Evolutionary conservation across 2,113 vertebrate species (phyloP).

Genomic region (Saccopteryx leptura): DNA sequence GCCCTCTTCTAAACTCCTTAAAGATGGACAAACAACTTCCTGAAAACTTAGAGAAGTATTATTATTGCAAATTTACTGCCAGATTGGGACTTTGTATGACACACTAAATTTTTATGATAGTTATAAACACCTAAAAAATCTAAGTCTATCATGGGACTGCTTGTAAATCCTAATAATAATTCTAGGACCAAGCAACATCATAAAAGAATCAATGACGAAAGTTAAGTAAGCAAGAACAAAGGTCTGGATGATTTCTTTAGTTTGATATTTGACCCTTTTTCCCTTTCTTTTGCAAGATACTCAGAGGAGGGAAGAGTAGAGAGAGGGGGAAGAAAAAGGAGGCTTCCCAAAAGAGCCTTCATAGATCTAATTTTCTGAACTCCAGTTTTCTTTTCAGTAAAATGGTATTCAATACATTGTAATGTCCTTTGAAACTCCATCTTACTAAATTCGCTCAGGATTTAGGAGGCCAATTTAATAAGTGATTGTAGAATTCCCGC

Average conservation of each 20-base stretch:
- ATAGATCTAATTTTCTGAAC: slow-evolving; percentile 76
- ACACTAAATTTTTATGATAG: slow-evolving; percentile 79
- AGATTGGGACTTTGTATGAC: slow-evolving; percentile 79
- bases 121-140: slow-evolving; percentile 69
- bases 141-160: slow-evolving; percentile 70
- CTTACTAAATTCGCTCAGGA: slow-evolving; percentile 77
- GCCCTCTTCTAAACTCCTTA: slow-evolving; percentile 5
- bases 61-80: slow-evolving; percentile 81
- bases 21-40: slow-evolving; percentile 75
- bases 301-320: neutral
- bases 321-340: neutral
- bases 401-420: slow-evolving; percentile 78
- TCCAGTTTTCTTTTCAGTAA: slow-evolving; percentile 75
- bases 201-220: slow-evolving; percentile 65
- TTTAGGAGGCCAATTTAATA: slow-evolving; percentile 81
- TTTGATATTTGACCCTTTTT: neutral
- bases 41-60: slow-evolving; percentile 74
- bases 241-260: slow-evolving; percentile 44
- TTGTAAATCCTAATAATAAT: slow-evolving; percentile 77
- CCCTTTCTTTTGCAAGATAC: slow-evolving; percentile 5
- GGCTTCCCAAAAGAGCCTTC: slow-evolving; percentile 45
- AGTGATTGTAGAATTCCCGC: slow-evolving; percentile 77
- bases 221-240: slow-evolving; percentile 67
- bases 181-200: slow-evolving; percentile 62
- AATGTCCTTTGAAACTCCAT: slow-evolving; percentile 80